Evolutionary conservation across 2,888 invertebrate genomes (phyloP), one percentile per base, ranked within the genome.

Genomic region (Clusia tigrina): DNA sequence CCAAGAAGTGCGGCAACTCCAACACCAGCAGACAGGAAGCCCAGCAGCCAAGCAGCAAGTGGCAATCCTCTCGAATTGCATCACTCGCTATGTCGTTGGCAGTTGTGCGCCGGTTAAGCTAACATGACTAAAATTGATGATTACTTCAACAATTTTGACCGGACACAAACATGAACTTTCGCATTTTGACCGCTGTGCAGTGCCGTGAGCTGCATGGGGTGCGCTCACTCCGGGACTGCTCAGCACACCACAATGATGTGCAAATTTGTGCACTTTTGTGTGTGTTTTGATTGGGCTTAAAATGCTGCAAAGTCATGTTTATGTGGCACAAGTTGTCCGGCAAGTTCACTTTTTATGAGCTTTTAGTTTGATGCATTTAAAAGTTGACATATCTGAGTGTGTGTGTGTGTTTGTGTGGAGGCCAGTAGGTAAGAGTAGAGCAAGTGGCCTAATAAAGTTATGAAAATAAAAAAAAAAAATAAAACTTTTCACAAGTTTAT

Each of bases 121-220:
- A 17, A 58, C 42, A 37, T 56, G 52, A 56, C 38, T 52, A 18
- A 61, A 56, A 61, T 56, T 61, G 56, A 53, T n/a, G n/a, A n/a
- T 52, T 61, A 61, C 42, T 61, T 56, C 48, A 56, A 56, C 56
- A 56, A 32, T 56, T 61, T 56, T 56, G 61, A 61, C 61, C 61
- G 37, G 53, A 15, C 12, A 54, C 18, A 23, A 53, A 22, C 53
- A 53, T 53, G 53, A 53, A 53, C 53, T 53, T n/a, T n/a, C 9
- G 15, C 56, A 23, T 38, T 52, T 56, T 61, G 54, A 38, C 56
- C 56, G 12, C 2, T 24, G 53, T 20, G 17, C 24, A 17, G 15
- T 53, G 24, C 15, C 22, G 5, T 53, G 15, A 12, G 53, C n/a
- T 53, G 53, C 15, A 23, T 10, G 24, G 6, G 24, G 17, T 24